Percentiles rank a stretch among this genome's conserved stretches.
phyloP scores from a whole-genome alignment of 2,888 invertebrate species.

The Quadriops clusia region DNA sequence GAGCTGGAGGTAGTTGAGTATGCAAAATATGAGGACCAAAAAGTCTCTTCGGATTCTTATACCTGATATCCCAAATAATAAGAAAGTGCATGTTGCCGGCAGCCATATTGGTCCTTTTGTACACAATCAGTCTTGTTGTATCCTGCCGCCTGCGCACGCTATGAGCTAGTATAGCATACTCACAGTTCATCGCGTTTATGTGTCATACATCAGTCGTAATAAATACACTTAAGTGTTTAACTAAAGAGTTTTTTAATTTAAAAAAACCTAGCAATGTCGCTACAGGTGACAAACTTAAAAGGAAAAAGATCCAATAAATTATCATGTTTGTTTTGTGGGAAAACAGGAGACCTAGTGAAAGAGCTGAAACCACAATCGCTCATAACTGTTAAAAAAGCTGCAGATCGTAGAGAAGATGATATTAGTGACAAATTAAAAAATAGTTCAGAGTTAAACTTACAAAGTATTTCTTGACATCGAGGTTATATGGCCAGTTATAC shows the following conservation, averaged over 20 bases:
- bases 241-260: slow-evolving; percentile 12
- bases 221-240: slow-evolving; percentile 10
- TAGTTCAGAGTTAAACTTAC: slow-evolving; percentile 13
- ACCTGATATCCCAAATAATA: too few relatives aligned
- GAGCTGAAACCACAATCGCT: slow-evolving; percentile 11
- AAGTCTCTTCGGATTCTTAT: too few relatives aligned
- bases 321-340: slow-evolving; percentile 14
- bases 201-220: too few relatives aligned
- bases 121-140: too few relatives aligned
- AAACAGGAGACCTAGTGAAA: slow-evolving; percentile 13
- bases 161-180: too few relatives aligned
- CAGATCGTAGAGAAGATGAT: slow-evolving; percentile 8
- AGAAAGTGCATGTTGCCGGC: too few relatives aligned
- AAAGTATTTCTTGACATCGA: slow-evolving; percentile 15
- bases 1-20: too few relatives aligned
- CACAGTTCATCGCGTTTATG: too few relatives aligned
- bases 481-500: slow-evolving; percentile 13
- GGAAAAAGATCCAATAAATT: slow-evolving; percentile 11
- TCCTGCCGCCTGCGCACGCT: too few relatives aligned
- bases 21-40: too few relatives aligned
- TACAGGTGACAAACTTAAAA: slow-evolving; percentile 13
- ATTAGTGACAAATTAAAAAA: slow-evolving; percentile 13
- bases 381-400: slow-evolving; percentile 14
- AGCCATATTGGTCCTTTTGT: too few relatives aligned
- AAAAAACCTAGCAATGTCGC: slow-evolving; percentile 12